Conservation (phyloP, 2,888 invertebrate species). For the Bombylius discolor region DNA sequence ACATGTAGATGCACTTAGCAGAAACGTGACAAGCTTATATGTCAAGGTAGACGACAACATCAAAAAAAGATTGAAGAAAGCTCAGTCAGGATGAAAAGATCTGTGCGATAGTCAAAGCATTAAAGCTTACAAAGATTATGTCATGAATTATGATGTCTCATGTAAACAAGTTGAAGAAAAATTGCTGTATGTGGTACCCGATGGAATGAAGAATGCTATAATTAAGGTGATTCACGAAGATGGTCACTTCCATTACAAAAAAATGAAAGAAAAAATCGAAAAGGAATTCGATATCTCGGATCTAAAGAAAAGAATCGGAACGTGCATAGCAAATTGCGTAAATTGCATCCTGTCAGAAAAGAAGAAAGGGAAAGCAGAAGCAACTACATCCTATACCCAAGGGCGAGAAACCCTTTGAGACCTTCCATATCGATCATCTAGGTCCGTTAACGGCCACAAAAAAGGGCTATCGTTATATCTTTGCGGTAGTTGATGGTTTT, state of each 20-base stretch:
- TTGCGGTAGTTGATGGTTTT: slow-evolving; percentile 24
- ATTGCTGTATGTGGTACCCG: slow-evolving; percentile 8
- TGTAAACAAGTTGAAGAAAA: neutral
- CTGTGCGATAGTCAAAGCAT: neutral
- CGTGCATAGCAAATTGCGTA: slow-evolving; percentile 1
- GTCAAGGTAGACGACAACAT: neutral
- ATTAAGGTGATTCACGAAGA: neutral
- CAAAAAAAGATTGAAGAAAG: neutral
- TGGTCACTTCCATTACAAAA: slow-evolving; percentile 1
- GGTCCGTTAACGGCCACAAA: slow-evolving; percentile 21
- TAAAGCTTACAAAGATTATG: neutral
- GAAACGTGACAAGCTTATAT: slow-evolving; percentile 10
- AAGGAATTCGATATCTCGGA: neutral
- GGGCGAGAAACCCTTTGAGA: slow-evolving; percentile 21
- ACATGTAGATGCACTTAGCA: slow-evolving; percentile 17
- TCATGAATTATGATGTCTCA: neutral
- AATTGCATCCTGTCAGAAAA: slow-evolving; percentile 12
- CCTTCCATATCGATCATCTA: slow-evolving; percentile 25
- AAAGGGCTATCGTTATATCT: slow-evolving; percentile 22
- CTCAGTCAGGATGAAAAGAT: slow-evolving; percentile 7
- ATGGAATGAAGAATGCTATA: neutral
- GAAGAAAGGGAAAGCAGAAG: slow-evolving; percentile 24
- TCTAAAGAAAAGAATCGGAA: neutral
- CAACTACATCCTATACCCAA: slow-evolving; percentile 24
- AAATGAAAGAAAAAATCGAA: slow-evolving; percentile 1